A percentile compares a stretch with the other conserved stretches of the same genome.
Evolutionary conservation across 1,140 invertebrate genomes (phyloP).

Genomic region (Drosophila kurseongensis): DNA sequence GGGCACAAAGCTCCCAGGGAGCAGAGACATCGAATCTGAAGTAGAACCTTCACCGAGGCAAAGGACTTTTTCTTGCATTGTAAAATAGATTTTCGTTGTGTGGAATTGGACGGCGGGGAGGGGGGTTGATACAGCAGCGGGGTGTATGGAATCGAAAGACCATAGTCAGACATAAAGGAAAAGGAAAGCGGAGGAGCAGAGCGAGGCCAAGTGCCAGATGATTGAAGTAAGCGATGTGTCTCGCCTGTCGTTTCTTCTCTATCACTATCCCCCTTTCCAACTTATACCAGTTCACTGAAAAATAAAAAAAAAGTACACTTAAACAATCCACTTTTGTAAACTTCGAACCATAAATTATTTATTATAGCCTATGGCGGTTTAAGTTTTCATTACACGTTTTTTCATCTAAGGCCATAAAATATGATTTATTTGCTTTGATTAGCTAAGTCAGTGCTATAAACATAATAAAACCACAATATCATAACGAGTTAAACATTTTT

Average conservation of each 20-base stretch:
- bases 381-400: too few relatives aligned
- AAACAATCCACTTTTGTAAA: neutral
- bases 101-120: neutral
- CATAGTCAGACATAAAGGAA: constrained; percentile 31
- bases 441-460: too few relatives aligned
- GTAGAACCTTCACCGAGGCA: constrained; percentile 47
- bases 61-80: constrained; percentile 75
- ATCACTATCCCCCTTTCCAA: constrained; percentile 13
- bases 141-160: constrained; percentile 15
- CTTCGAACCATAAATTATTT: too few relatives aligned
- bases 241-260: constrained; percentile 34
- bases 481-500: too few relatives aligned
- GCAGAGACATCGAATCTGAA: constrained; percentile 44
- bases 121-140: constrained; percentile 26
- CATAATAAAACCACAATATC: too few relatives aligned
- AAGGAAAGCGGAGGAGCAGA: constrained; percentile 4
- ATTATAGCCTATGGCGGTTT: too few relatives aligned
- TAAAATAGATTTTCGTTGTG: constrained; percentile 54
- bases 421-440: too few relatives aligned
- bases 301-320: neutral
- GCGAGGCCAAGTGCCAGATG: constrained; percentile 68
- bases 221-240: constrained; percentile 67
- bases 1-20: constrained; percentile 57
- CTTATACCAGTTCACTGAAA: neutral
- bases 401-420: too few relatives aligned